Evolutionary conservation across 2,113 vertebrate genomes (phyloP).

Genomic region (Protomyctophum bolini): DNA sequence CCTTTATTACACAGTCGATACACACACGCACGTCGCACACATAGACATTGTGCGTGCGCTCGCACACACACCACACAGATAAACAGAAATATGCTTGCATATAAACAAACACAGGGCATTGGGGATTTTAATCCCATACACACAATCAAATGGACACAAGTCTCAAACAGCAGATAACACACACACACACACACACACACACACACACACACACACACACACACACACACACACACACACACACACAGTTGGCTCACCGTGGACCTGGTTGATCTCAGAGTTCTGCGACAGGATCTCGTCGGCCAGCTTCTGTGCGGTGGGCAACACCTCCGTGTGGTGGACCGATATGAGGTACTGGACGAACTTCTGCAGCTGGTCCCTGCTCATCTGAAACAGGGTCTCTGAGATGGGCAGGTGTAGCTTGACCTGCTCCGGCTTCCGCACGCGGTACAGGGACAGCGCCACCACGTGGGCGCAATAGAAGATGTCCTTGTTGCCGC

Average conservation of each 20-base stretch:
- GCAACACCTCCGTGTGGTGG: slow-evolving; percentile 98
- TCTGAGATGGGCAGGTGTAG: slow-evolving; percentile 99
- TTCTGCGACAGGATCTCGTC: slow-evolving; percentile 99
- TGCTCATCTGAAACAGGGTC: slow-evolving; percentile 99
- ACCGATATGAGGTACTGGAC: slow-evolving; percentile 99
- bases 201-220: too few relatives aligned
- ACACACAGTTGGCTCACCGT: slow-evolving; percentile 82
- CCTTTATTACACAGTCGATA: slow-evolving; percentile 60
- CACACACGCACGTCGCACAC: neutral
- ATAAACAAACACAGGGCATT: too few relatives aligned
- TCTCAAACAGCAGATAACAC: too few relatives aligned
- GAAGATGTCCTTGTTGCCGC: slow-evolving; percentile 99
- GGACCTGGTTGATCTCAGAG: slow-evolving; percentile 99
- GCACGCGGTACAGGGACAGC: slow-evolving; percentile 95
- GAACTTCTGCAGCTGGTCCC: slow-evolving; percentile 98
- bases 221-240: slow-evolving; percentile 13
- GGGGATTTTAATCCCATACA: neutral
- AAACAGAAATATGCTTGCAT: too few relatives aligned
- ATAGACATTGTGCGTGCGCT: neutral
- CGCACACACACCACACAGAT: slow-evolving; percentile 1
- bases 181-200: too few relatives aligned
- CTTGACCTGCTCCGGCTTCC: slow-evolving; percentile 98
- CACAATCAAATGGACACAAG: neutral
- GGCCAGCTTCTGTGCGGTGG: slow-evolving; percentile 96
- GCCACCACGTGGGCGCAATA: slow-evolving; percentile 98